Evolutionary conservation across 35 echinoderm and acorn worm species (phyloP), one percentile per base, ranked within the genome.

Genomic region (Nesometra sesokonis): DNA sequence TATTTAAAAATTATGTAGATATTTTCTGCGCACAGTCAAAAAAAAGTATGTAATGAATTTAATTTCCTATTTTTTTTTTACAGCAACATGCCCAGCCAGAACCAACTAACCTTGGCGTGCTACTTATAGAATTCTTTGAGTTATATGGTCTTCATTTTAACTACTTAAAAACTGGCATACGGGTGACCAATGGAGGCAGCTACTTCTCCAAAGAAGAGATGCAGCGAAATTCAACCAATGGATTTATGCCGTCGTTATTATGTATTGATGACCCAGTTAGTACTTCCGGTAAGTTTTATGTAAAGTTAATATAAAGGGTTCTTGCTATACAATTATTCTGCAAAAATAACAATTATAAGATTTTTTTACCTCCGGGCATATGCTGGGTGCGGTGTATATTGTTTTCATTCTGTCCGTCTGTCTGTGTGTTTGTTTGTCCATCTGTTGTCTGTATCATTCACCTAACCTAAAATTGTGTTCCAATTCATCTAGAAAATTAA

Each of bases 81-180:
- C 32, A 97, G 94, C 86, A 93, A 23, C 95, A 97, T 39, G 92
- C 86, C 30, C 89, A 87, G 30, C 95, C 92, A 29, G 89, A 93
- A 86, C 91, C 91, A 37, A 36, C 76, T 30, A 97, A 99, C 77
- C 88, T 94, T 76, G 96, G 96, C 0, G 96, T 99, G 33, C 88
- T 90, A 77, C 87, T 99, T 33, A 94, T 94, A 33, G 96, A 99
- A 47, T 99, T 99, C 93, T 99, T 99, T 90, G 92, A 99, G 86
- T 90, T 99, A 15, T 99, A 94, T 67, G 96, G 96, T 11, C 84
- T 91, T 32, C 91, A 88, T 86, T 99, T 99, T 86, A 99, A 99
- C 87, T 99, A 99, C 81, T 93, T 99, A 78, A 99, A 99, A 79
- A 99, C 96, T 2, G 92, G 90, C 76, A 99, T 99, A 80, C 83